Evolutionary conservation across 2,888 invertebrate genomes (phyloP).

Genomic region (Amorpha juglandis): DNA sequence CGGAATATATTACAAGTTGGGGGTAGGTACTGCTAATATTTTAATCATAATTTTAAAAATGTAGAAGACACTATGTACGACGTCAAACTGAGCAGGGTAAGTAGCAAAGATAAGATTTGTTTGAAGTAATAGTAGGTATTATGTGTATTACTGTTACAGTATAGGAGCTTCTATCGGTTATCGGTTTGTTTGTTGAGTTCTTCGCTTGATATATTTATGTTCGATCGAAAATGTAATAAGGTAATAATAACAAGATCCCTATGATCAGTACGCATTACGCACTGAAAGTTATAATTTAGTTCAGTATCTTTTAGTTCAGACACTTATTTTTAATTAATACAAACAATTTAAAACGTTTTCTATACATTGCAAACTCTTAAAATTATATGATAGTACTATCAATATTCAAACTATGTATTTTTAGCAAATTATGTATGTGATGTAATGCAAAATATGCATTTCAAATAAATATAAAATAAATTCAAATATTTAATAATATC

Average conservation of each 20-base stretch:
- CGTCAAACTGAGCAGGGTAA: constrained; percentile 48
- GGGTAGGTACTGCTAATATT: constrained; percentile 28
- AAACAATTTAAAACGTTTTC: no score
- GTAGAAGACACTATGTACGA: constrained; percentile 30
- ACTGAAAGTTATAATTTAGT: no score
- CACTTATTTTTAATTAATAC: no score
- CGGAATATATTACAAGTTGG: neutral
- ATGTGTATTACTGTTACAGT: constrained; percentile 50
- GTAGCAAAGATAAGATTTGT: constrained; percentile 69
- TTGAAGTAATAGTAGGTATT: constrained; percentile 59
- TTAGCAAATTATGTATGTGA: neutral
- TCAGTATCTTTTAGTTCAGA: no score
- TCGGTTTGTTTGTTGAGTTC: constrained; percentile 69
- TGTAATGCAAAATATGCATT: no score
- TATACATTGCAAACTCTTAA: neutral
- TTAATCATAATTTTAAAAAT: constrained; percentile 32
- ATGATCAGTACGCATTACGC: neutral
- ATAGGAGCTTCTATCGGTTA: constrained; percentile 72
- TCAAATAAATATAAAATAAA: neutral
- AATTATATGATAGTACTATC: neutral
- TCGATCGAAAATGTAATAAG: neutral
- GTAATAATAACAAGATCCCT: neutral
- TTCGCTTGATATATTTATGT: constrained; percentile 1
- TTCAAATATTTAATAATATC: neutral
- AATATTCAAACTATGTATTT: no score